Conservation (phyloP, 2,797 vertebrate genomes). For the Premnoplex brunnescens region DNA sequence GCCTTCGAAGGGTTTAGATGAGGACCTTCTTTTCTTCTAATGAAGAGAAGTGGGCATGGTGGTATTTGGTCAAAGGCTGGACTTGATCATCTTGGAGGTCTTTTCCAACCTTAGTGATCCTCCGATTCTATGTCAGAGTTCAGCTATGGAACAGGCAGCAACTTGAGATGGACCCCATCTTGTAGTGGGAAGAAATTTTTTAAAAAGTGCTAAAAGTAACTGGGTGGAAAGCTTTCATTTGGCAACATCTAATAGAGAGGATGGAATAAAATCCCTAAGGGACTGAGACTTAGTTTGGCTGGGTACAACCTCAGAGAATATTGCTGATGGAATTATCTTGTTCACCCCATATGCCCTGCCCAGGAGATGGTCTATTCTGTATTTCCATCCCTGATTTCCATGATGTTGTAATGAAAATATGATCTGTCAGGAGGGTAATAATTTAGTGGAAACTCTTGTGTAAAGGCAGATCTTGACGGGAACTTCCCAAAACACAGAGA, state of each 20-base stretch:
- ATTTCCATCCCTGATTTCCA: not conserved
- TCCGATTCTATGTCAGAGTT: not conserved
- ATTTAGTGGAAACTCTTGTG: not conserved
- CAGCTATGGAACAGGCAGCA: not conserved
- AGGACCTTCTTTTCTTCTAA: not conserved
- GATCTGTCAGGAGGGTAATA: not conserved
- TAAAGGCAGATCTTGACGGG: not conserved
- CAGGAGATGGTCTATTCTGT: not conserved
- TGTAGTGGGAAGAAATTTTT: not conserved
- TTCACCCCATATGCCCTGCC: not conserved
- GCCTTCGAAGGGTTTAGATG: not conserved
- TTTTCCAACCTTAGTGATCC: not conserved
- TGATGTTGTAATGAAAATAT: not conserved
- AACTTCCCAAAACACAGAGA: not conserved
- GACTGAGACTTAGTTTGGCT: not conserved
- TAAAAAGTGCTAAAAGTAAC: not conserved
- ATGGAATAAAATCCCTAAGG: not conserved
- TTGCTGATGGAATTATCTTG: not conserved
- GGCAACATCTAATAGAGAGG: not conserved
- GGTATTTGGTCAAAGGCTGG: not conserved
- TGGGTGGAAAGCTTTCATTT: not conserved
- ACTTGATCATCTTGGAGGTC: not conserved
- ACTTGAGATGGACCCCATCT: not conserved
- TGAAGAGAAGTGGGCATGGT: not conserved
- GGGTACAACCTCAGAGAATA: not conserved